Evolutionary conservation across 2,797 vertebrate species (phyloP), one percentile per base, ranked within the genome.

Genomic region (Parotocinclus haroldoi): DNA sequence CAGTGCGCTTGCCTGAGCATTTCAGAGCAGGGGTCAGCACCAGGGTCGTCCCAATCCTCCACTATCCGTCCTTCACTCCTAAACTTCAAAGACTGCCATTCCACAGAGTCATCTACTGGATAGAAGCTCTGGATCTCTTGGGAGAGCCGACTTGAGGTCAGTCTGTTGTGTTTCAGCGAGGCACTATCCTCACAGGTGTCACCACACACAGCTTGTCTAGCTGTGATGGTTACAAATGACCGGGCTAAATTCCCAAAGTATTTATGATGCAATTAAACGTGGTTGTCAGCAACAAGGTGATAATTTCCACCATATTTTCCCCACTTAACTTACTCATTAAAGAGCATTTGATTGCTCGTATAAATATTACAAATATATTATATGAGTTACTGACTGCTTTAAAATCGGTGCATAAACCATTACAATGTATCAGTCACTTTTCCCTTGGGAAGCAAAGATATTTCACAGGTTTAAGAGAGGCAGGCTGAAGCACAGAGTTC

Each of bases 21-120:
- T 86, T 89, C 85, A 89, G 77, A 11, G 37, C 53, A 61, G 72
- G 69, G 87, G 87, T 90, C 86, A 90, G 74, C n/a, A 44, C 58
- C 56, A 72, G 74, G 84, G 85, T 83, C 84, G 69, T 69, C 72
- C 82, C 83, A 79, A 85, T 82, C 67, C 79, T 65, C 63, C 72
- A 49, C 52, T 71, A 78, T 72, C 68, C 50, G 75, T 71, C 75
- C 76, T 71, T 78, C 65, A 69, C 66, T 82, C 76, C 49, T 74
- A 82, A 82, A 88, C 80, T 84, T 86, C 78, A 83, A 84, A 80
- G 70, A 63, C 59, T 72, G 81, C 78, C 77, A 83, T 87, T 86
- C 72, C 76, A 74, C 49, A 76, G 81, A 79, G 79, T 84, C 85
- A 87, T 89, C 82, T 84, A 81, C 82, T 82, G 74, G 79, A 71